These are phyloP conservation scores for Cinara cedri DNA, from an alignment of 2,888 invertebrate species.

Conservation along the genomic window DNA sequence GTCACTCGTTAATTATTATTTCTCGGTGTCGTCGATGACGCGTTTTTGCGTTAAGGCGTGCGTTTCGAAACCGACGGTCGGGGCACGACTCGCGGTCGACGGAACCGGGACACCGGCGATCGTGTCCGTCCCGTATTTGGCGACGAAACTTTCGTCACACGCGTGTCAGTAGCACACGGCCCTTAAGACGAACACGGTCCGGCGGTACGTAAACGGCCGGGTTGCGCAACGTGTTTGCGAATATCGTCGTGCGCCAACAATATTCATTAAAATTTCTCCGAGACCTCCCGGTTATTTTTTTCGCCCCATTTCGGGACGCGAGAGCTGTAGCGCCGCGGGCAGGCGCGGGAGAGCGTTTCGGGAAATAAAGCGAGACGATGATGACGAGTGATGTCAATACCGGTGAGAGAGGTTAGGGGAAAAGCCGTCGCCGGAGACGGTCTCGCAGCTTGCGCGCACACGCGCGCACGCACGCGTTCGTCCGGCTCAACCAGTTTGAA, in stretches of 20 bases:
- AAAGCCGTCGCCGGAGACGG: background rate
- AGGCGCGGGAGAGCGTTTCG: too few relatives aligned
- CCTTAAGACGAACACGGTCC: constrained; percentile 11
- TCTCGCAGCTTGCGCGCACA: background rate
- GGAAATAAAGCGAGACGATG: too few relatives aligned
- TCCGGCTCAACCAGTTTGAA: constrained; percentile 37
- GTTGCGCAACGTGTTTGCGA: background rate
- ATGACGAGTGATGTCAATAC: too few relatives aligned
- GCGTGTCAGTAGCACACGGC: constrained; percentile 34
- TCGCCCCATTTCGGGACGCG: too few relatives aligned
- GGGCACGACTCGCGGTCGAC: too few relatives aligned
- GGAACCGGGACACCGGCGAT: background rate
- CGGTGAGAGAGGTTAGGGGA: background rate
- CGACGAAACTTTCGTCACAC: background rate
- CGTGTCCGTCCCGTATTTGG: constrained; percentile 38
- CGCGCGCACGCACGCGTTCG: background rate
- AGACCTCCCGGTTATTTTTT: too few relatives aligned
- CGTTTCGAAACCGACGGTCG: background rate
- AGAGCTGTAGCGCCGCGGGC: background rate
- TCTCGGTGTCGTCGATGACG: too few relatives aligned
- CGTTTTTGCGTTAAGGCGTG: too few relatives aligned
- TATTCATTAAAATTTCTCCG: background rate
- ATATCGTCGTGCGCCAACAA: background rate
- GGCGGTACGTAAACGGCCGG: background rate
- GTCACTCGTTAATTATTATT: too few relatives aligned